Evolutionary conservation across 2,113 vertebrate genomes (phyloP).

Genomic region (Gymnobelideus leadbeateri): DNA sequence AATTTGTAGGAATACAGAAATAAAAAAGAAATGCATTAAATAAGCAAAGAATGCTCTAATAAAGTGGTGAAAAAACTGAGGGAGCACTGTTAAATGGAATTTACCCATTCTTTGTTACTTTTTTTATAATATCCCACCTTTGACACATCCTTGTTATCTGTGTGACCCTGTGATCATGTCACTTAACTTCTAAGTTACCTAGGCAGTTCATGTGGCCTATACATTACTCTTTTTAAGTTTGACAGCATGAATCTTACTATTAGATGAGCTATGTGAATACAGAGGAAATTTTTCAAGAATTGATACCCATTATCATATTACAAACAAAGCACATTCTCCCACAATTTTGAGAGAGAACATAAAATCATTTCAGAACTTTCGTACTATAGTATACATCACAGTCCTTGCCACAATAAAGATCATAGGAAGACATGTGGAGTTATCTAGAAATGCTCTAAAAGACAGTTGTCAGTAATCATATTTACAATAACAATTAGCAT

Average conservation of each 20-base stretch:
- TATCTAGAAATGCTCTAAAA: not conserved
- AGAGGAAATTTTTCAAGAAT: not conserved
- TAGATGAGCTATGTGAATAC: not conserved
- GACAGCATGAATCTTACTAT: not conserved
- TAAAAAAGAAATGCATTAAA: not conserved
- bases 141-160: not conserved
- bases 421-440: not conserved
- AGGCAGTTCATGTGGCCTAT: not conserved
- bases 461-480: not conserved
- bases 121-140: not conserved
- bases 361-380: not conserved
- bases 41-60: not conserved
- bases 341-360: not conserved
- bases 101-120: not conserved
- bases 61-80: not conserved
- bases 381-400: not conserved
- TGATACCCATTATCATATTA: not conserved
- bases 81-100: not conserved
- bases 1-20: not conserved
- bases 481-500: no score
- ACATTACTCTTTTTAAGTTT: not conserved
- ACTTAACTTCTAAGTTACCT: not conserved
- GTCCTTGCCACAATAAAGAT: not conserved
- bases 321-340: not conserved
- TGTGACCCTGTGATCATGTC: no score